A percentile compares a stretch with the other conserved stretches of the same genome.
Evolutionary conservation across 2,888 invertebrate species (phyloP).

Genomic region (Rhingia rostrata): DNA sequence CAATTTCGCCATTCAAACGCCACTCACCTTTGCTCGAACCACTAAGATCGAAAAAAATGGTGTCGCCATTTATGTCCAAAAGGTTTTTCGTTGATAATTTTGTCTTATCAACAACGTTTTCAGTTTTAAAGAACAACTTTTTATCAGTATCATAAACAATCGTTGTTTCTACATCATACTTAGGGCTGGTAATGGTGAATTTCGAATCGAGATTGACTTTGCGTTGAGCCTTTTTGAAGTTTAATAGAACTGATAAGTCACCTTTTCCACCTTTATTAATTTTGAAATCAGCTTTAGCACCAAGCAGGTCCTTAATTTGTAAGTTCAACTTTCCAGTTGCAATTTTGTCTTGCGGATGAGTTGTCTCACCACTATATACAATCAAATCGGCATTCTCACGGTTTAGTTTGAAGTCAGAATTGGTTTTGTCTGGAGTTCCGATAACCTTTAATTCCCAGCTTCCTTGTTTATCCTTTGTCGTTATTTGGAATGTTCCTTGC

Average conservation of each 20-base stretch:
- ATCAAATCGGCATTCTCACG: constrained; percentile 79
- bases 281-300: constrained; percentile 86
- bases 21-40: constrained; percentile 78
- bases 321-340: constrained; percentile 84
- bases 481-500: constrained; percentile 78
- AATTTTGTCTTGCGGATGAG: constrained; percentile 80
- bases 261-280: constrained; percentile 87
- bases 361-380: constrained; percentile 77
- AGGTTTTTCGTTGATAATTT: constrained; percentile 86
- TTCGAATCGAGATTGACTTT: constrained; percentile 86
- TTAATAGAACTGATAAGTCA: constrained; percentile 82
- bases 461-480: constrained; percentile 78
- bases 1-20: constrained; percentile 78
- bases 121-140: constrained; percentile 87
- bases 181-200: constrained; percentile 85
- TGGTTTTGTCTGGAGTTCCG: constrained; percentile 81
- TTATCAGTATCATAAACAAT: constrained; percentile 88
- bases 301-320: constrained; percentile 85
- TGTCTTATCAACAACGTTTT: constrained; percentile 84
- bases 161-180: constrained; percentile 86
- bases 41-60: constrained; percentile 81
- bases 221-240: constrained; percentile 84
- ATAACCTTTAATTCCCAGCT: constrained; percentile 78
- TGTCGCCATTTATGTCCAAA: constrained; percentile 83
- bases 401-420: constrained; percentile 80